Evolutionary conservation across 1,140 invertebrate genomes (phyloP).

Genomic region (Zaprionus kolodkinae): DNA sequence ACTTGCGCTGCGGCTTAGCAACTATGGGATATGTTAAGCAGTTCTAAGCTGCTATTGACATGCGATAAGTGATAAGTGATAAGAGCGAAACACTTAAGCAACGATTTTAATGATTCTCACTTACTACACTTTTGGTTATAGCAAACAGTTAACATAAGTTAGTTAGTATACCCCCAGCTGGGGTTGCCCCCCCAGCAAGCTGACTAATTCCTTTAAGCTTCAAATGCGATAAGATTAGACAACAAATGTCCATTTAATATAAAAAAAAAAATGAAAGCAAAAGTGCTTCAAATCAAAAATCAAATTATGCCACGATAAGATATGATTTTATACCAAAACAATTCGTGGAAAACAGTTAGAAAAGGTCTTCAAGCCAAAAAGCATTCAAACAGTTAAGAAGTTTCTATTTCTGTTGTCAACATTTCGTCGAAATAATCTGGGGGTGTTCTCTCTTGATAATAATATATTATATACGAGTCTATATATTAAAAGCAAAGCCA

Average conservation of each 20-base stretch:
- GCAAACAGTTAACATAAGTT: too few relatives aligned
- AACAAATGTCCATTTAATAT: background rate
- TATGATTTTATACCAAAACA: background rate
- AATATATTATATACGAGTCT: background rate
- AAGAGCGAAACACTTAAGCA: background rate
- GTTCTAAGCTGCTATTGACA: constrained; percentile 2
- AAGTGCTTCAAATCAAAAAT: background rate
- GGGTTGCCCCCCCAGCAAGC: background rate
- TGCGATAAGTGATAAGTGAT: background rate
- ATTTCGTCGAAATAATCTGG: background rate
- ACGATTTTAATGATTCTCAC: background rate
- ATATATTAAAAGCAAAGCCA: background rate
- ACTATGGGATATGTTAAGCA: constrained; percentile 1
- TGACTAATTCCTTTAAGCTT: background rate
- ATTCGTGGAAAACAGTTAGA: background rate
- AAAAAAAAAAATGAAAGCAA: background rate
- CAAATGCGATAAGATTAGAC: background rate
- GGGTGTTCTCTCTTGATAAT: background rate
- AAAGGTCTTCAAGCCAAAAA: background rate
- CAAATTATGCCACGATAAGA: constrained; percentile 2
- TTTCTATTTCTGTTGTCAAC: background rate
- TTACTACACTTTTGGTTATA: too few relatives aligned
- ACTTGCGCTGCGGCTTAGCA: background rate
- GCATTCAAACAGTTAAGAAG: background rate
- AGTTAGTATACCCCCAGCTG: background rate